Conservation (phyloP, 2,888 invertebrate species). For the Troides oblongomaculatus region DNA sequence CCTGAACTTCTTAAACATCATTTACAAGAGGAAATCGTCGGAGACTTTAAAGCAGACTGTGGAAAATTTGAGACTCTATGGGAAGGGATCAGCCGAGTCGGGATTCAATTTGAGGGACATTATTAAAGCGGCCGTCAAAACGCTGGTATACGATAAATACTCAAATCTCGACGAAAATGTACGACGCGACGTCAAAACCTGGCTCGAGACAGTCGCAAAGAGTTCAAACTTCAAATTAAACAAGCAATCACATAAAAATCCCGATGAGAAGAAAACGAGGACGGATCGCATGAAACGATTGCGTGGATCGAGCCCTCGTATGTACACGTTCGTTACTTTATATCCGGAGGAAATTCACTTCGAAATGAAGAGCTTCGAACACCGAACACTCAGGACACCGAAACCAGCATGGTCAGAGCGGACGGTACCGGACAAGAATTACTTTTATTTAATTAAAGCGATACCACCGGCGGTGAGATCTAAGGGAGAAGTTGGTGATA, state of each 20-base stretch:
- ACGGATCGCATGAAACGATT: background rate
- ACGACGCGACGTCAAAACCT: conserved; percentile 1
- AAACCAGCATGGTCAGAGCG: background rate
- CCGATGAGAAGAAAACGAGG: background rate
- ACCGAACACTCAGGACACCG: background rate
- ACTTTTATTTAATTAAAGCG: conserved; percentile 9
- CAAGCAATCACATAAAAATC: background rate
- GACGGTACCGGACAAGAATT: background rate
- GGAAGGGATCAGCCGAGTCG: background rate
- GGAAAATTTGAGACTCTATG: conserved; percentile 9
- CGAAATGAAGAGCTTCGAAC: background rate
- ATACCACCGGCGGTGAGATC: background rate
- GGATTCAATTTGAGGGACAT: conserved; percentile 8
- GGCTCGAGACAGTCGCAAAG: conserved; percentile 5
- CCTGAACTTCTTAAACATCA: conserved; percentile 15
- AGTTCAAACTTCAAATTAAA: background rate
- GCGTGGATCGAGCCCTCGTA: background rate
- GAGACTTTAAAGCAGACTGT: background rate
- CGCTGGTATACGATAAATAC: conserved; percentile 11
- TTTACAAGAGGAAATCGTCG: conserved; percentile 8
- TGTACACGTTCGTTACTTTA: conserved; percentile 16
- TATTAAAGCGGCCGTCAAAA: conserved; percentile 4
- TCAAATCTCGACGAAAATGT: conserved; percentile 1
- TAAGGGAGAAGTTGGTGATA: background rate
- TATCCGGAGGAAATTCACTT: conserved; percentile 16